These are phyloP conservation scores for Fundulus diaphanus DNA, from an alignment of 2,797 vertebrate species.

Conservation along the genomic window DNA sequence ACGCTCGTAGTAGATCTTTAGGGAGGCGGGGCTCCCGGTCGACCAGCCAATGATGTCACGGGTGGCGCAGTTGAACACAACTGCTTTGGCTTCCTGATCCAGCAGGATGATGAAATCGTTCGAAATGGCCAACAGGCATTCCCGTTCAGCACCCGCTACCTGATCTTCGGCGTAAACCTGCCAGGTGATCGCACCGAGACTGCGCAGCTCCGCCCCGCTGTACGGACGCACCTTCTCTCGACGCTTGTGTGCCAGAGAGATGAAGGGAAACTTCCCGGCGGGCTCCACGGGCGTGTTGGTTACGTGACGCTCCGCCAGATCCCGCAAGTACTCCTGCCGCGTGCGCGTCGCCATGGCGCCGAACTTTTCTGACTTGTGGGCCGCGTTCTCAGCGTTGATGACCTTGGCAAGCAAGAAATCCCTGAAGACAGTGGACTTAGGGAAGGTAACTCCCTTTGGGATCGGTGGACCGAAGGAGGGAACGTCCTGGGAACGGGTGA, in stretches of 20 bases:
- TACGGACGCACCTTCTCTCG: slow-evolving; percentile 93
- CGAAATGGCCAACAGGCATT: slow-evolving; percentile 91
- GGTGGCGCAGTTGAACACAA: slow-evolving; percentile 95
- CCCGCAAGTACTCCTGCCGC: slow-evolving; percentile 95
- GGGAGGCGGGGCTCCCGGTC: slow-evolving; percentile 87
- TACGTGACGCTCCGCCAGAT: slow-evolving; percentile 95
- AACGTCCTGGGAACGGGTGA: slow-evolving; percentile 95
- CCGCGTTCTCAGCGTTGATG: slow-evolving; percentile 97
- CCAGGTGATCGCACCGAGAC: slow-evolving; percentile 93
- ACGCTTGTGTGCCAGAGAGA: slow-evolving; percentile 94
- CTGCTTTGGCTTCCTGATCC: slow-evolving; percentile 91
- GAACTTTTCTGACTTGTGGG: slow-evolving; percentile 97
- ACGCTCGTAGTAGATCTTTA: slow-evolving; percentile 96
- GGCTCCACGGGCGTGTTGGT: slow-evolving; percentile 94
- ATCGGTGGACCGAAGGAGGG: slow-evolving; percentile 95
- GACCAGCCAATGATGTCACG: slow-evolving; percentile 97
- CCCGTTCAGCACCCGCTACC: slow-evolving; percentile 89
- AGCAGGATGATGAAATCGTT: slow-evolving; percentile 94
- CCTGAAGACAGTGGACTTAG: slow-evolving; percentile 97
- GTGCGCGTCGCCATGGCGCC: slow-evolving; percentile 97
- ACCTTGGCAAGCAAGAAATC: slow-evolving; percentile 97
- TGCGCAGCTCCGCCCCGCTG: slow-evolving; percentile 90
- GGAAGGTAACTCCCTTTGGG: slow-evolving; percentile 95
- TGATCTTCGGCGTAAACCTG: slow-evolving; percentile 92
- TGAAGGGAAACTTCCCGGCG: slow-evolving; percentile 94